Conservation (phyloP, 30 jellyfish, hydroid and myxozoan genomes). For the Rhopilema esculentum region DNA sequence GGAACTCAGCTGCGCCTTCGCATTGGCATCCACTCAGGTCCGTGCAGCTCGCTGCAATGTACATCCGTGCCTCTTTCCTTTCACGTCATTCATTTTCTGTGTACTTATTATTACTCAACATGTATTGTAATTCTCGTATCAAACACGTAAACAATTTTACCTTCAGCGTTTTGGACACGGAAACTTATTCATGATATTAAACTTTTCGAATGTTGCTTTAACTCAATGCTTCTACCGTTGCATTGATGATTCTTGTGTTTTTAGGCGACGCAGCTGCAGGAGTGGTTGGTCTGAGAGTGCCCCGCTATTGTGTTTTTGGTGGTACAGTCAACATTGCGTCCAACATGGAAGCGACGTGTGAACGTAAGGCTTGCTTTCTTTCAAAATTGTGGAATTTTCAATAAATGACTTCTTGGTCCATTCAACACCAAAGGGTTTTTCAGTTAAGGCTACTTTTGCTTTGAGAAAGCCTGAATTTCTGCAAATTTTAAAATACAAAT, state of each 20-base stretch:
- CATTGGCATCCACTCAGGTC: constrained; percentile 93
- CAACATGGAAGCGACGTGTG: constrained; percentile 77
- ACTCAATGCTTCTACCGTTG: no score
- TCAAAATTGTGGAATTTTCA: no score
- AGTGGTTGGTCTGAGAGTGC: constrained; percentile 88
- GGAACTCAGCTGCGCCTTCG: constrained; percentile 67
- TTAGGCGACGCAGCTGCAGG: constrained; percentile 91
- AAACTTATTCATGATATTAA: no score
- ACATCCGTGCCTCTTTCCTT: background rate
- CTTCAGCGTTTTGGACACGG: no score
- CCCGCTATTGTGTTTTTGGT: constrained; percentile 94
- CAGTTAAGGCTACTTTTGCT: no score
- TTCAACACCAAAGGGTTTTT: no score
- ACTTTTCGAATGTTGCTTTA: no score
- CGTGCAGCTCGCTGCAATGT: background rate
- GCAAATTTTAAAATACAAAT: background rate
- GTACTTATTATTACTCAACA: no score
- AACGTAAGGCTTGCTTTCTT: constrained; percentile 54
- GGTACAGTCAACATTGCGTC: constrained; percentile 82
- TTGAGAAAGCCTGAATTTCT: background rate
- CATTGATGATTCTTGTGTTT: no score
- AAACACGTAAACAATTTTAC: no score
- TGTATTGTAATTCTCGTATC: no score
- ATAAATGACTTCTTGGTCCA: no score
- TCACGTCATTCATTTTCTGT: background rate